Evolutionary conservation across 23 tunicate genomes (phyloP), one percentile per base, ranked within the genome.

Genomic region (Halocynthia roretzi): DNA sequence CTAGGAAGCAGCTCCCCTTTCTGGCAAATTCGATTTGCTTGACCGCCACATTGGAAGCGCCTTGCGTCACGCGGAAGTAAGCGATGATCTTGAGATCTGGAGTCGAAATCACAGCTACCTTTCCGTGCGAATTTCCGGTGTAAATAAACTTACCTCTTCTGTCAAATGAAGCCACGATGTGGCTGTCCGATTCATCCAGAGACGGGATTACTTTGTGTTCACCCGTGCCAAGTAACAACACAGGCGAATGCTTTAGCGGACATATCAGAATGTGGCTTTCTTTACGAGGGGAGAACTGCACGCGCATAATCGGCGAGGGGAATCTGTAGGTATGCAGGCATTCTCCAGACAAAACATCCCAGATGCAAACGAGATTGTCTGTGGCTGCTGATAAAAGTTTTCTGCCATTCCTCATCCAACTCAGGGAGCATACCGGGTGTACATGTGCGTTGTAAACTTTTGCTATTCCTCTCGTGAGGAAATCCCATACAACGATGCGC

Each of bases 311-410:
- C 6, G 99, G 90, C 49, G 89, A 72, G 10, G 96, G 89, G 70
- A 89, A 96, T 15, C 96, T 81, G 66, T 85, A 96, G 50, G 83
- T 83, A 62, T 93, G 89, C 62, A 92, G 58, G 54, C 91, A 86
- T 73, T 96, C 99, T 8, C 96, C 96, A 18, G 93, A 78, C 7
- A 90, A 56, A 5, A 96, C 99, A 89, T 96, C 96, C 99, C 99
- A 96, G 7, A 96, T 71, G 76, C 93, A 85, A 54, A 96, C 99
- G 20, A 81, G 85, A 68, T 90, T 85, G 72, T 96, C 99, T 15
- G 96, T 96, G n/a, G 93, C 85, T 10, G 99, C 93, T 10, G 99
- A 90, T 19, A 96, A 53, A 21, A 96, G 80, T 70, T 83, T 89
- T 8, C 88, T 79, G 50, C 99, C 96, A 68, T 80, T 90, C 6